Evolutionary conservation across 1,140 invertebrate genomes (phyloP), one percentile per base, ranked within the genome.

Genomic region (Drosophila littoralis): DNA sequence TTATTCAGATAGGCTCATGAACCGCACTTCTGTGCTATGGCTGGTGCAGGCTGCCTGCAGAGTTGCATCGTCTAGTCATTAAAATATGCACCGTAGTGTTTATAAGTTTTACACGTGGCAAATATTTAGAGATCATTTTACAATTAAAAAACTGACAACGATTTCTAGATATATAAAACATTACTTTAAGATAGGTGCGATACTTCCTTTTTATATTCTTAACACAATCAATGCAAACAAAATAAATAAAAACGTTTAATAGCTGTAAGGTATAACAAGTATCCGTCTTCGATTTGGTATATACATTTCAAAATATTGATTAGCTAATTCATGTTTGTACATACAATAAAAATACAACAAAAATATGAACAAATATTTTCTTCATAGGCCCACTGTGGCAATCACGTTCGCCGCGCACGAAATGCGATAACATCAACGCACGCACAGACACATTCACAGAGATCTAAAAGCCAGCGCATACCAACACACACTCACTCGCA

Each of bases 401-500:
- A 88, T 86, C 82, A 86, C 82, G 82, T 86, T 86, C 80, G 71
- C 71, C 55, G 79, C 79, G 65, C 82, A 85, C 82, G 79, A 85
- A 85, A 81, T 72, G 80, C 80, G 80, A 81, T 82, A 82, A 81
- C 79, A 77, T 59, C 69, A 65, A 66, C 57, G 52, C 55, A 74
- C 40, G 38, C 36, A 69, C 71, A 42, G 28, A 70, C 65, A 60
- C 45, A 55, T 35, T 59, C 40, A 63, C 28, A 64, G n/a, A 65
- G 55, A 64, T 51, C 46, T 60, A 54, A 70, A 55, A 70, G 51
- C 55, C 54, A 73, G 54, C 40, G 33, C 46, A 60, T 73, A 67
- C 63, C 54, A 71, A 22, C 42, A 63, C 35, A 35, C 46, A 46
- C 7, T 17, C 35, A 51, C 35, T 17, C 50, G 17, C 38, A 54